These are phyloP conservation scores for Eledona agricola DNA, from an alignment of 2,888 invertebrate species.

Conservation along the genomic window DNA sequence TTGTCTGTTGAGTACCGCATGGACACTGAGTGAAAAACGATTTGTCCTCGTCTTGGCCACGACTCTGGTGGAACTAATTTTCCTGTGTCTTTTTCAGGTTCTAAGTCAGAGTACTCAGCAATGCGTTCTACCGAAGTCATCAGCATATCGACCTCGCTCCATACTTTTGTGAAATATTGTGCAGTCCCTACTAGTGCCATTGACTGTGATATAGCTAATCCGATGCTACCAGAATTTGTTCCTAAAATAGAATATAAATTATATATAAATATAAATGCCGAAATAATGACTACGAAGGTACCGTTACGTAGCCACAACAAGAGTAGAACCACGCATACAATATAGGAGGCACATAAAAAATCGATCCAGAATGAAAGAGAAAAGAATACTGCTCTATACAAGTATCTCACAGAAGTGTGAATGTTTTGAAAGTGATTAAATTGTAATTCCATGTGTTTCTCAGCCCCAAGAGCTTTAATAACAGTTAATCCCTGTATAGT, in stretches of 20 bases:
- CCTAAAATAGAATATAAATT: too few species aligned
- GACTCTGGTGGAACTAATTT: too few species aligned
- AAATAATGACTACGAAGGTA: conserved; percentile 1
- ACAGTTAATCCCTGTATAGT: background rate
- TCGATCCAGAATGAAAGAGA: conserved; percentile 11
- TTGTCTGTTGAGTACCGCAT: background rate
- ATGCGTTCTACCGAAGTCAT: conserved; percentile 5
- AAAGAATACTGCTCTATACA: conserved; percentile 1
- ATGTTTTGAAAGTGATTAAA: background rate
- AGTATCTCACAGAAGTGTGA: conserved; percentile 1
- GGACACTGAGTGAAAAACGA: background rate
- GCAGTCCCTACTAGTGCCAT: background rate
- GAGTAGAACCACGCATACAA: too few species aligned
- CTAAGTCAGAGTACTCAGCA: background rate
- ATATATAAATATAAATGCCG: too few species aligned
- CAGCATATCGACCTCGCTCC: background rate
- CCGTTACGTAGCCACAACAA: background rate
- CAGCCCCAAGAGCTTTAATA: background rate
- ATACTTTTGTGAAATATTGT: background rate
- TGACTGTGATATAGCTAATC: background rate
- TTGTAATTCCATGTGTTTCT: background rate
- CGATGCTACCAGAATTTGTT: conserved; percentile 3
- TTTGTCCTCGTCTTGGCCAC: background rate
- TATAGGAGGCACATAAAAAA: background rate
- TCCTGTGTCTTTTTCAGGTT: background rate